Percentiles rank a stretch among this genome's conserved stretches.
These are phyloP conservation scores for Cheilosia grossa DNA, from an alignment of 2,888 invertebrate genomes.

Conservation along the genomic window DNA sequence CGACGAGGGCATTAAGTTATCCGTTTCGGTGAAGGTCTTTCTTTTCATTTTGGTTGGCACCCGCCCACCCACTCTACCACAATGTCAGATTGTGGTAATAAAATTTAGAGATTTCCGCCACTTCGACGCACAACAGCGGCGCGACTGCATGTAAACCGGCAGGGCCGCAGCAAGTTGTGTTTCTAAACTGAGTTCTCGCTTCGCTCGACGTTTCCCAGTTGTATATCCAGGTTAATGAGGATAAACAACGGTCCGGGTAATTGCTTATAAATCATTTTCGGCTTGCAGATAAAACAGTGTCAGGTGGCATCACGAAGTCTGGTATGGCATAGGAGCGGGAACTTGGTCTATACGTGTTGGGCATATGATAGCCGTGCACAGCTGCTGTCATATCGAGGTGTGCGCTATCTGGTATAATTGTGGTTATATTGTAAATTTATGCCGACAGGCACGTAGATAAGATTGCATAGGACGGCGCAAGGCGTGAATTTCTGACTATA, in stretches of 20 bases:
- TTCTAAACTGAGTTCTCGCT: slow-evolving; percentile 15
- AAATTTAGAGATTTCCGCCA: slow-evolving; percentile 47
- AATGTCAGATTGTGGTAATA: slow-evolving; percentile 42
- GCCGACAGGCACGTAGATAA: slow-evolving; percentile 38
- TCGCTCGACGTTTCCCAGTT: slow-evolving; percentile 15
- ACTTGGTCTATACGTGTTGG: neutral
- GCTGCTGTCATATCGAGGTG: slow-evolving; percentile 33
- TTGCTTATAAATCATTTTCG: slow-evolving; percentile 77
- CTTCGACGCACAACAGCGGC: slow-evolving; percentile 14
- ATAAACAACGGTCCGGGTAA: slow-evolving; percentile 74
- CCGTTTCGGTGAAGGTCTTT: slow-evolving; percentile 18
- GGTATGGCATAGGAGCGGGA: neutral
- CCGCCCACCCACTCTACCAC: neutral
- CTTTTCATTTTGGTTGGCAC: neutral
- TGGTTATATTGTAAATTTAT: slow-evolving; percentile 39
- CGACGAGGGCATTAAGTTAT: slow-evolving; percentile 10
- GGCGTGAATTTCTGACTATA: neutral
- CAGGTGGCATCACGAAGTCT: slow-evolving; percentile 28
- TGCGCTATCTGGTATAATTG: slow-evolving; percentile 27
- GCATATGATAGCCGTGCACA: slow-evolving; percentile 27
- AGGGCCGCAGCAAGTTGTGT: slow-evolving; percentile 22
- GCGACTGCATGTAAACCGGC: slow-evolving; percentile 24
- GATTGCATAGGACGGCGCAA: neutral
- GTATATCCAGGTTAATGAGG: slow-evolving; percentile 68
- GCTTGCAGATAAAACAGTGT: slow-evolving; percentile 57